Percentiles rank a stretch among this genome's conserved stretches.
Evolutionary conservation across 53 echinoderm and acorn worm species (phyloP).

Genomic region (Zoroaster sp.): DNA sequence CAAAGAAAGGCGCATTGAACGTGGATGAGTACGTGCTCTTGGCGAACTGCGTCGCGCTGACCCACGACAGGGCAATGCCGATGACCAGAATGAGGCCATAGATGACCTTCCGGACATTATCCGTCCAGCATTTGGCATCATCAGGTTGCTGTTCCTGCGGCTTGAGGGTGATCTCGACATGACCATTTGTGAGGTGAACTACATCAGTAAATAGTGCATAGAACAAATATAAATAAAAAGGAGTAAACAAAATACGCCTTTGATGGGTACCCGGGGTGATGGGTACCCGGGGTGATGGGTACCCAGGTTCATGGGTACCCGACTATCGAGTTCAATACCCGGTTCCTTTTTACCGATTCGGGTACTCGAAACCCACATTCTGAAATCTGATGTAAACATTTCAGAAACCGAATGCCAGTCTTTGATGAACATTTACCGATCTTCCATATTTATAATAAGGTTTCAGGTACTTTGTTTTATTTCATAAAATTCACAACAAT

Average conservation of each 20-base stretch:
- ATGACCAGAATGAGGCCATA: slow-evolving; percentile 76
- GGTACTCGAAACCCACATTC: too few relatives aligned
- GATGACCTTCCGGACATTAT: slow-evolving; percentile 50
- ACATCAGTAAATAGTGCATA: background rate
- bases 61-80: slow-evolving; percentile 80
- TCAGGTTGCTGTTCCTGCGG: background rate
- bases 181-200: slow-evolving; percentile 9
- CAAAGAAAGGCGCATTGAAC: slow-evolving; percentile 84
- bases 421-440: too few relatives aligned
- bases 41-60: slow-evolving; percentile 77
- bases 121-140: background rate
- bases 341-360: too few relatives aligned
- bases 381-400: too few relatives aligned
- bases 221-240: background rate
- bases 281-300: too few relatives aligned
- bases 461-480: too few relatives aligned
- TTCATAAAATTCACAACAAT: too few relatives aligned
- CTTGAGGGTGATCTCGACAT: slow-evolving; percentile 28
- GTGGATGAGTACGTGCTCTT: slow-evolving; percentile 81
- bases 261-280: too few relatives aligned
- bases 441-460: too few relatives aligned
- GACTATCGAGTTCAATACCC: too few relatives aligned
- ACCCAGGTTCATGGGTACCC: too few relatives aligned
- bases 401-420: too few relatives aligned
- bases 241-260: background rate